Evolutionary conservation across 2,888 invertebrate genomes (phyloP).

Genomic region (Rhodophaea formosa): DNA sequence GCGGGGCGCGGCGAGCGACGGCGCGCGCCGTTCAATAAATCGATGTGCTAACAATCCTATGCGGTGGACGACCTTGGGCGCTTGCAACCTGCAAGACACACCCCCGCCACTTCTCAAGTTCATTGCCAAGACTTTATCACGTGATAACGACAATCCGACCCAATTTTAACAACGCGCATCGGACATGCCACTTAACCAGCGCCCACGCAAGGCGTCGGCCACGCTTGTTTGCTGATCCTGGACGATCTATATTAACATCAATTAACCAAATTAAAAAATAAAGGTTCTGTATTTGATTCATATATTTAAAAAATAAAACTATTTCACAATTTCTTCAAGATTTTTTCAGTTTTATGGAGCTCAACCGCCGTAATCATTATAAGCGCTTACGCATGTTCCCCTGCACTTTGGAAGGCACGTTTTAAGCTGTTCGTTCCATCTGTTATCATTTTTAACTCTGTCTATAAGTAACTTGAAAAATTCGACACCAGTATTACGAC

Average conservation of each 20-base stretch:
- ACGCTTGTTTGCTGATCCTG: not conserved
- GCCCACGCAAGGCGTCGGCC: conserved; percentile 30
- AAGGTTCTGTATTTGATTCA: too few relatives aligned
- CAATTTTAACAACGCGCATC: conserved; percentile 24
- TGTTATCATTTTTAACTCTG: too few relatives aligned
- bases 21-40: conserved; percentile 80
- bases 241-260: not conserved
- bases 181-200: conserved; percentile 17
- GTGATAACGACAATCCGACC: conserved; percentile 35
- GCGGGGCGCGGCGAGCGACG: conserved; percentile 51
- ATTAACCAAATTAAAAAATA: not conserved
- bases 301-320: too few relatives aligned
- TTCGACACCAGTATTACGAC: too few relatives aligned
- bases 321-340: too few relatives aligned
- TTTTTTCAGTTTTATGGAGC: too few relatives aligned
- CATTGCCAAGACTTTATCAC: conserved; percentile 65
- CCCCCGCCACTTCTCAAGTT: conserved; percentile 71
- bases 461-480: too few relatives aligned
- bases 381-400: too few relatives aligned
- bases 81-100: conserved; percentile 76
- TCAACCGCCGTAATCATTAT: too few relatives aligned
- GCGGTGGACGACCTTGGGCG: conserved; percentile 63
- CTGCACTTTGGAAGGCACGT: too few relatives aligned
- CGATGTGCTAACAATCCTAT: conserved; percentile 72
- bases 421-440: too few relatives aligned